phyloP scores from a whole-genome alignment of 1,140 invertebrate genomes.

The Zaprionus tsacasi region DNA sequence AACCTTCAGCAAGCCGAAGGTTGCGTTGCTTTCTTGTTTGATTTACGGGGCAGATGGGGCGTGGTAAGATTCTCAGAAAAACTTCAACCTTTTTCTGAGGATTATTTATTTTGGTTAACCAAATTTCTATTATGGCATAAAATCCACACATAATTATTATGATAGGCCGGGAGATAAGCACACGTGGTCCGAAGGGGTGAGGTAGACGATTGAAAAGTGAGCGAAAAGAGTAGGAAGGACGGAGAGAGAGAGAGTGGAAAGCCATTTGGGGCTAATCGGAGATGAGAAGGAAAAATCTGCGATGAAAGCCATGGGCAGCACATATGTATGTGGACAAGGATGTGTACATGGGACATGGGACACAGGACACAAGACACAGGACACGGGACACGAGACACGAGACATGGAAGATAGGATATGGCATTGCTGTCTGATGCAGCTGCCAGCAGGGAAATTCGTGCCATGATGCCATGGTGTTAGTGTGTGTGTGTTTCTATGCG shows the following conservation, averaged over 20 bases:
- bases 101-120: too few relatives aligned
- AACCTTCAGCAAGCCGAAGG: too few relatives aligned
- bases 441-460: slow-evolving; percentile 61
- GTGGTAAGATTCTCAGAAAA: too few relatives aligned
- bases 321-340: slow-evolving; percentile 6
- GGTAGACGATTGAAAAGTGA: not conserved
- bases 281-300: slow-evolving; percentile 51
- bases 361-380: not conserved
- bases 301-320: slow-evolving; percentile 27
- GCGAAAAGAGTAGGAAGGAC: not conserved
- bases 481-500: not conserved
- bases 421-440: slow-evolving; percentile 49
- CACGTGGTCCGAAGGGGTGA: not conserved
- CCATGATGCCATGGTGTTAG: not conserved
- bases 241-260: slow-evolving; percentile 8
- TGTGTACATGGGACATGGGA: not conserved
- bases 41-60: too few relatives aligned
- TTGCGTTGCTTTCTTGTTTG: too few relatives aligned
- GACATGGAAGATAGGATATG: slow-evolving; percentile 22
- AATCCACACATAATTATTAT: too few relatives aligned
- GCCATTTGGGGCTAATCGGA: slow-evolving; percentile 63
- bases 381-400: not conserved
- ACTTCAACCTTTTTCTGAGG: too few relatives aligned
- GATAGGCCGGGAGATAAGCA: slow-evolving; percentile 9
- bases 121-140: too few relatives aligned